phyloP scores from a whole-genome alignment of 1,140 invertebrate species.

The Mamestra configurata region DNA sequence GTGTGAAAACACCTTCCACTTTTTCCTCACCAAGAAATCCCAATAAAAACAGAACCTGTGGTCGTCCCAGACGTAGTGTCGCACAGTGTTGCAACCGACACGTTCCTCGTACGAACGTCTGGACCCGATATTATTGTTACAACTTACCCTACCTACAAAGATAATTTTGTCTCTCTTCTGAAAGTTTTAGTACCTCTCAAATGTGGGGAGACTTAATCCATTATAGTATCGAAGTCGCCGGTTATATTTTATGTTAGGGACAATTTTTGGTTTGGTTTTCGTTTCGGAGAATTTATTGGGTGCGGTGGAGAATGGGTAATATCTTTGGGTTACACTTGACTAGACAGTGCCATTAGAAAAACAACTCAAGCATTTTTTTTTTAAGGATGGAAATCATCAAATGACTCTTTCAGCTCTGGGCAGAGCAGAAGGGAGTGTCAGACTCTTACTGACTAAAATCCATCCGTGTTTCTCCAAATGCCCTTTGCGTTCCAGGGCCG shows the following conservation, averaged over 20 bases:
- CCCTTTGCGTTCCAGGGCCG: too few relatives aligned
- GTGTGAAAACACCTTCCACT: too few relatives aligned
- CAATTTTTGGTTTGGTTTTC: neutral
- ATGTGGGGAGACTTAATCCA: constrained; percentile 18
- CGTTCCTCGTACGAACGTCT: constrained; percentile 22
- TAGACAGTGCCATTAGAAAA: too few relatives aligned
- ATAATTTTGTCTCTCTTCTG: constrained; percentile 32
- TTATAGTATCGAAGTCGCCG: constrained; percentile 13
- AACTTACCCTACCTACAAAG: neutral
- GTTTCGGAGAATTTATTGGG: neutral
- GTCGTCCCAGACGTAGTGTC: neutral
- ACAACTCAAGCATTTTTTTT: too few relatives aligned
- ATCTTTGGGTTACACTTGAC: too few relatives aligned
- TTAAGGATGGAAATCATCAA: too few relatives aligned
- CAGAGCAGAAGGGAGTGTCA: too few relatives aligned
- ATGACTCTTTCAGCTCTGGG: too few relatives aligned
- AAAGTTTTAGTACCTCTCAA: constrained; percentile 24
- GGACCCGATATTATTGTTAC: constrained; percentile 37
- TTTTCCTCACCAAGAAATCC: neutral
- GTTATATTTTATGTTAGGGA: neutral
- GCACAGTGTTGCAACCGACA: constrained; percentile 27
- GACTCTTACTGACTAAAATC: too few relatives aligned
- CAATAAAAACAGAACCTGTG: neutral
- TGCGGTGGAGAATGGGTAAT: too few relatives aligned
- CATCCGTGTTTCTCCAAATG: too few relatives aligned